Percentiles rank a stretch among this genome's conserved stretches.
Conservation (phyloP, 2,797 vertebrate genomes). For the Protonibea diacanthus region DNA sequence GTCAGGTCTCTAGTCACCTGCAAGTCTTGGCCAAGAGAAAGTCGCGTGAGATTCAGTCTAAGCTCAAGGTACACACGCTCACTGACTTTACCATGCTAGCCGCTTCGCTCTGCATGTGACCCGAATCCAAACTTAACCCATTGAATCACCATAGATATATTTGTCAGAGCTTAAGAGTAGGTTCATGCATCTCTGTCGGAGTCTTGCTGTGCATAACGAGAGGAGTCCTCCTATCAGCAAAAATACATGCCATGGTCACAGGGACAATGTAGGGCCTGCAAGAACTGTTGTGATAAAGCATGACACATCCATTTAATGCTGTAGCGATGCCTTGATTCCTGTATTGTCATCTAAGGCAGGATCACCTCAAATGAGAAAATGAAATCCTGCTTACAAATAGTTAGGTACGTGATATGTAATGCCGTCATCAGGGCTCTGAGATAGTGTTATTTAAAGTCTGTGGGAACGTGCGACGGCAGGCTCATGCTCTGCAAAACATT, state of each 20-base stretch:
- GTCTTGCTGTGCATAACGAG: background rate
- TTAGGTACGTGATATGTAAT: slow-evolving; percentile 5
- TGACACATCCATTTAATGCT: background rate
- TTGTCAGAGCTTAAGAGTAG: background rate
- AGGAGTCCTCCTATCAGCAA: background rate
- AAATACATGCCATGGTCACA: background rate
- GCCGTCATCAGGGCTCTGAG: background rate
- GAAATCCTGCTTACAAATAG: slow-evolving; percentile 4
- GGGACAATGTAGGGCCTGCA: background rate
- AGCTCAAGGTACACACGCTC: slow-evolving; percentile 93
- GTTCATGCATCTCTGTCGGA: slow-evolving; percentile 17
- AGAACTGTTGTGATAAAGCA: slow-evolving; percentile 4
- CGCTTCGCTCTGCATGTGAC: slow-evolving; percentile 64
- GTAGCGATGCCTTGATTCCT: background rate
- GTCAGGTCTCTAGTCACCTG: slow-evolving; percentile 99
- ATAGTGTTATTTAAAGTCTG: background rate
- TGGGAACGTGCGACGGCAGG: background rate
- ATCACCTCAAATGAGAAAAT: slow-evolving; percentile 5
- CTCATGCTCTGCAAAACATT: slow-evolving; percentile 8
- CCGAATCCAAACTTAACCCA: slow-evolving; percentile 27
- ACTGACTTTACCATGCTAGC: slow-evolving; percentile 58
- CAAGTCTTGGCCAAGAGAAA: slow-evolving; percentile 99
- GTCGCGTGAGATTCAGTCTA: slow-evolving; percentile 98
- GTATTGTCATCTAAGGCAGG: background rate
- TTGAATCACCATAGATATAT: slow-evolving; percentile 4